Base-by-base conservation (phyloP, 2,888 invertebrate species). In the Sesia apiformis region DNA sequence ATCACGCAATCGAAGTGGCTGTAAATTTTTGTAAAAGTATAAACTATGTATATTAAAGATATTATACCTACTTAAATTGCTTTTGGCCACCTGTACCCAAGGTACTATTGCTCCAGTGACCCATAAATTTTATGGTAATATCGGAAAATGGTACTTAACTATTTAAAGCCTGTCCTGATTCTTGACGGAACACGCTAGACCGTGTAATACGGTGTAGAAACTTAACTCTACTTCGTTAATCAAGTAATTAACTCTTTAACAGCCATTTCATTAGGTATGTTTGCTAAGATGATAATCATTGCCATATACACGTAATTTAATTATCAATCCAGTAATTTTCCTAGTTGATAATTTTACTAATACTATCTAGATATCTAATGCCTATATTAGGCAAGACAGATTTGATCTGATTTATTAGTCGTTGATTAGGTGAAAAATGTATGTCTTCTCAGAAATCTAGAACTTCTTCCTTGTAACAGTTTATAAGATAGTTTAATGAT, bases 171-270 rank as follows among this genome's bases (percentile, higher is more conserved):
- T 7, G 46, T 46, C 7, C 46, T 8, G 46, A 8, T 4, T 46
- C 46, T n/a, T 46, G 46, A 46, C 46, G 46, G 46, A 8, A 4
- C 4, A 6, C 23, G 46, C 46, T 46, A 46, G 46, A 46, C 8
- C n/a, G 46, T 46, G 46, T 46, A 46, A 46, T 54, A 53, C 61
- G 54, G 59, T 58, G 62, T 69, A 63, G 69, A 69, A 69, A 69
- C 56, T 66, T 67, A 67, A 65, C 64, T 61, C 57, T 53, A 59
- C 53, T 56, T 63, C 60, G 65, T 63, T 60, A 53, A 56, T 53
- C 59, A 53, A 58, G 57, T 63, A 53, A 53, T 53, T 53, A 46
- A 46, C 46, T 46, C 46, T 43, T 43, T 46, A 46, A 7, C n/a
- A 46, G 46, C 23, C 46, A 46, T 46, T 46, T 8, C 46, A 46